A percentile compares a stretch with the other conserved stretches of the same genome.
These are phyloP conservation scores for Heliconius congener DNA, from an alignment of 1,140 invertebrate species.

Conservation along the genomic window DNA sequence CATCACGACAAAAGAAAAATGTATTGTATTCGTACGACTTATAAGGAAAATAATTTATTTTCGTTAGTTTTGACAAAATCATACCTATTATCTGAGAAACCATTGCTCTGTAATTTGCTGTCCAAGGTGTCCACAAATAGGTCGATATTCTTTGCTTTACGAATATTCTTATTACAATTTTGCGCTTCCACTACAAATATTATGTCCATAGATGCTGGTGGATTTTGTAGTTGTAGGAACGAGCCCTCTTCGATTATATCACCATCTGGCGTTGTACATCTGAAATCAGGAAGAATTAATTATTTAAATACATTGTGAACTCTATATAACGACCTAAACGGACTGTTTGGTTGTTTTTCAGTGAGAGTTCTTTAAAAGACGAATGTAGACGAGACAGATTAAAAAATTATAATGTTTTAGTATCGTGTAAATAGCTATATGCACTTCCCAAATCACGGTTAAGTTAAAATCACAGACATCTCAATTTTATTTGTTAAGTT, in stretches of 20 bases:
- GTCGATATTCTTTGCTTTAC: constrained; percentile 85
- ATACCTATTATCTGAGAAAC: constrained; percentile 86
- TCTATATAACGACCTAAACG: too few relatives aligned
- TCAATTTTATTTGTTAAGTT: too few relatives aligned
- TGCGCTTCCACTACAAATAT: constrained; percentile 95
- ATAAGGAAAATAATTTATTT: background rate
- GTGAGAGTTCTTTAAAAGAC: too few relatives aligned
- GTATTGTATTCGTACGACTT: too few relatives aligned
- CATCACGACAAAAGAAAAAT: too few relatives aligned
- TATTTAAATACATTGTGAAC: too few relatives aligned
- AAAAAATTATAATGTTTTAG: too few relatives aligned
- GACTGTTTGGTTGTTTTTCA: too few relatives aligned
- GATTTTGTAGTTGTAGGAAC: constrained; percentile 82
- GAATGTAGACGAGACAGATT: too few relatives aligned
- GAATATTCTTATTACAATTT: constrained; percentile 87
- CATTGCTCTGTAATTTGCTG: constrained; percentile 84
- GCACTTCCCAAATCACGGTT: background rate
- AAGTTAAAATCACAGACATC: background rate
- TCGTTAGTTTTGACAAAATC: background rate
- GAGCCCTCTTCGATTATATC: constrained; percentile 87
- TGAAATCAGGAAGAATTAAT: background rate
- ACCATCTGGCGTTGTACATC: constrained; percentile 82
- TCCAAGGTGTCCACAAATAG: constrained; percentile 84
- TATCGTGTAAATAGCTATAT: too few relatives aligned
- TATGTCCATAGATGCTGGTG: constrained; percentile 88